Base-by-base conservation (phyloP, 2,113 vertebrate species). In the Siphamia tubifer region DNA sequence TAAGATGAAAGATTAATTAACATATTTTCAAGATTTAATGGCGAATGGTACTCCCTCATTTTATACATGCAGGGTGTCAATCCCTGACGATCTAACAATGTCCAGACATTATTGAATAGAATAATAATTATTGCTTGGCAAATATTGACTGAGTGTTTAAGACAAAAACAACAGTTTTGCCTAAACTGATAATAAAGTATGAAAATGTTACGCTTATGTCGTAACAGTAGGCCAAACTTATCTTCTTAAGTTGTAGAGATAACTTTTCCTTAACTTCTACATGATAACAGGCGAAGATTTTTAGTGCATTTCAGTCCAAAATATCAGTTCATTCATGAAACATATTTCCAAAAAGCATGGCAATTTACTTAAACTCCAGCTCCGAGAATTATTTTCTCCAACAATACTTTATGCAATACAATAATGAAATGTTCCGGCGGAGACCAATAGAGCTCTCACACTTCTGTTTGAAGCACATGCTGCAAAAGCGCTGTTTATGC, bases 1-100 rank as follows among this genome's bases (percentile, higher is more conserved):
- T 77, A 96, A 93, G 72, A 89, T 68, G 75, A 91, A 94, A 93
- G 91, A 85, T 94, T 94, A 95, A 95, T 95, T 94, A 96, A 96
- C 95, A 97, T 94, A 95, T 95, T 95, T 93, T 77, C 77, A 89
- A 87, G 83, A 89, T 87, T 81, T 95, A 94, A 94, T 94, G 94
- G 95, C 93, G 93, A 95, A 96, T 93, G 93, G 90, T 94, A 90
- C 92, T 94, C 93, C 93, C 93, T 93, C 91, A 89, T 94, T 93
- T 94, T 92, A 79, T 81, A 95, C 96, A 96, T 93, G 94, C 94
- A 98, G 94, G 94, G 95, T 96, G 93, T 96, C 95, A 96, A 94
- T 96, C 95, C 95, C 95, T 96, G 95, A 93, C 94, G 48, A 89
- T 90, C 86, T 89, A 95, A 94, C 95, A 96, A 95, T 93, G 90